A percentile compares a stretch with the other conserved stretches of the same genome.
Evolutionary conservation across 2,113 vertebrate species (phyloP).

Genomic region (Odocoileus virginianus): DNA sequence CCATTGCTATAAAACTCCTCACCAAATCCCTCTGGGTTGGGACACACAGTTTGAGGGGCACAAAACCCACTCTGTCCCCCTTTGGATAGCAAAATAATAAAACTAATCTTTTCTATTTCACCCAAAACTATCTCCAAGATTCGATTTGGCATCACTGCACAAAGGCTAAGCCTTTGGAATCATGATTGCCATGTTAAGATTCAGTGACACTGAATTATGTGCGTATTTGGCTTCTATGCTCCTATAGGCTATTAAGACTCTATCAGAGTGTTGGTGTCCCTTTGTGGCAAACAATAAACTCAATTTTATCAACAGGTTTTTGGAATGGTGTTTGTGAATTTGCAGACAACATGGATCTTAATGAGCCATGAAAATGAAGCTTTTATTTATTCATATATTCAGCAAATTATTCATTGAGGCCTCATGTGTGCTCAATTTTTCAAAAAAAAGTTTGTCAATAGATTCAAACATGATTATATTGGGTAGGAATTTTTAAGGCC

Average conservation of each 20-base stretch:
- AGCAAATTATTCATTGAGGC: not conserved
- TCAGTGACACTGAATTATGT: not conserved
- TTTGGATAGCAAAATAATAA: not conserved
- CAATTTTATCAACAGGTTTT: not conserved
- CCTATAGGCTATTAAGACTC: not conserved
- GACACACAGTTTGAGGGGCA: not conserved
- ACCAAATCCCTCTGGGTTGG: not conserved
- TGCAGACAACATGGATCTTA: not conserved
- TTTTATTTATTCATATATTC: not conserved
- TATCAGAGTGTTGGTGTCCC: not conserved
- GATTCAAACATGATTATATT: not conserved
- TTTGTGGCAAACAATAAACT: not conserved
- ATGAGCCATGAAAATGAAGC: not conserved
- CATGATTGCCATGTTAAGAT: not conserved
- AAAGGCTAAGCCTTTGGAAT: not conserved
- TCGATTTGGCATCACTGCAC: not conserved
- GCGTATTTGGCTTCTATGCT: fast-evolving
- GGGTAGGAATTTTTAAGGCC: not conserved
- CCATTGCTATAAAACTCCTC: not conserved
- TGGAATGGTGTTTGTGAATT: not conserved
- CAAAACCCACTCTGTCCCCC: not conserved
- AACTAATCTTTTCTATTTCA: not conserved
- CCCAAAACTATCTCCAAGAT: not conserved
- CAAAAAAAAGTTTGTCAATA: not conserved
- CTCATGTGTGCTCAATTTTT: not conserved